Evolutionary conservation across 2,797 vertebrate species (phyloP), one percentile per base, ranked within the genome.

Genomic region (Gobio occitaniae): DNA sequence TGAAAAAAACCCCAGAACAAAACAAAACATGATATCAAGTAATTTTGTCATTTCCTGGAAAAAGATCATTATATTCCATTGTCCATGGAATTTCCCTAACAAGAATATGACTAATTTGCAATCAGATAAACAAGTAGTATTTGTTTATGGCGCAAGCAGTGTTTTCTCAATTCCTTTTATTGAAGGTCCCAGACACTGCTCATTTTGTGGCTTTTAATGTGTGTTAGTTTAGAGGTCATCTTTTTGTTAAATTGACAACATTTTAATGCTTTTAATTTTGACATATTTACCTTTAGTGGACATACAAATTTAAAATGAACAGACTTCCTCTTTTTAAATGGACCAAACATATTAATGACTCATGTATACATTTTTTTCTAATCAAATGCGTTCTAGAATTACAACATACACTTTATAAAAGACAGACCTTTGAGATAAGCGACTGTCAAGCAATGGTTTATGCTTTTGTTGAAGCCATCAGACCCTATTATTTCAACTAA

Each of bases 171-270:
- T 44, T 25, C 41, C 41, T 36, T 10, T 10, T 36, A 12, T 75
- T 50, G 11, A 59, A 59, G 56, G 12, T n/a, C 10, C 21, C 56
- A 4, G 12, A 61, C 59, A 25, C 56, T n/a, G 56, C 56, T n/a
- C 56, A 59, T n/a, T 74, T 72, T 74, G 47, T 50, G 15, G 25
- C 25, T 50, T 72, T 72, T 29, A 72, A 72, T 72, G 25, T 3
- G n/a, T 29, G 47, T 74, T 70, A 15, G 25, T 4, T 74, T 74
- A 50, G n/a, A 50, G 70, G 25, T 74, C 47, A 32, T 52, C 47
- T 74, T 52, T 72, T 6, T 56, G 17, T 25, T 61, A 2, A 61
- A 25, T 56, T 59, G 59, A 25, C 10, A 61, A 61, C 17, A 21
- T 61, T 61, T n/a, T 61, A 2, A 61, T 61, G 10, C 10, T 61